phyloP scores from a whole-genome alignment of 2,888 invertebrate species.

The Andrena fulva region DNA sequence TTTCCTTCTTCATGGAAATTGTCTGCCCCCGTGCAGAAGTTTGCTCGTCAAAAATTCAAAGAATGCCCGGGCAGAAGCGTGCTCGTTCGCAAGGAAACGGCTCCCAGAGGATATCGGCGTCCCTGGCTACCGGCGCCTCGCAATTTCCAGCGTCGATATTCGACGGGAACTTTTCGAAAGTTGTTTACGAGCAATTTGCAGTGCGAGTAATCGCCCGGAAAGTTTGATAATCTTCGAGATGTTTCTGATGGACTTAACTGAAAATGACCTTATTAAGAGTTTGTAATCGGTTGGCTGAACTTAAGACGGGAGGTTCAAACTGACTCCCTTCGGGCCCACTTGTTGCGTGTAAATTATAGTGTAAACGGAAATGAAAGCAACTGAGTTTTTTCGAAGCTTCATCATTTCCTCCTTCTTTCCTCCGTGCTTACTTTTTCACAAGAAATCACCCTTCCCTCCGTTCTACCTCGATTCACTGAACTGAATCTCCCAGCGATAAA shows the following conservation, averaged over 20 bases:
- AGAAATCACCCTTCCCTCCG: not conserved
- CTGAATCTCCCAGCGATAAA: too few relatives aligned
- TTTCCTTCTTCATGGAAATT: slow-evolving; percentile 8
- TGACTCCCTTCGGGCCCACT: not conserved
- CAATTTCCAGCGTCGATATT: not conserved
- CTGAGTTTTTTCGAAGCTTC: too few relatives aligned
- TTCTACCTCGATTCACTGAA: not conserved
- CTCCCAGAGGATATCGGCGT: slow-evolving; percentile 9
- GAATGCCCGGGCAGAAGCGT: not conserved
- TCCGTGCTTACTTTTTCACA: not conserved
- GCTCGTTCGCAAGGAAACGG: not conserved
- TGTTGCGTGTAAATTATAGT: not conserved
- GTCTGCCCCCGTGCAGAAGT: not conserved
- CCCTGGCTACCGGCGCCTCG: not conserved
- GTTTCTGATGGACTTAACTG: slow-evolving; percentile 2
- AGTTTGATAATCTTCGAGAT: slow-evolving; percentile 4
- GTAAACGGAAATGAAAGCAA: not conserved
- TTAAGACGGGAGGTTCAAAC: not conserved
- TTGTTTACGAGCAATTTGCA: slow-evolving; percentile 28
- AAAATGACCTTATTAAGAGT: slow-evolving; percentile 5
- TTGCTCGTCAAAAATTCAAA: slow-evolving; percentile 19
- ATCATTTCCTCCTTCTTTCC: too few relatives aligned
- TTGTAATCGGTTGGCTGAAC: slow-evolving; percentile 10
- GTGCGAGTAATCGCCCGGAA: not conserved
- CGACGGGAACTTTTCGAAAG: not conserved